Base-by-base conservation (phyloP, 2,113 vertebrate species). In the Dasyornis broadbenti region DNA sequence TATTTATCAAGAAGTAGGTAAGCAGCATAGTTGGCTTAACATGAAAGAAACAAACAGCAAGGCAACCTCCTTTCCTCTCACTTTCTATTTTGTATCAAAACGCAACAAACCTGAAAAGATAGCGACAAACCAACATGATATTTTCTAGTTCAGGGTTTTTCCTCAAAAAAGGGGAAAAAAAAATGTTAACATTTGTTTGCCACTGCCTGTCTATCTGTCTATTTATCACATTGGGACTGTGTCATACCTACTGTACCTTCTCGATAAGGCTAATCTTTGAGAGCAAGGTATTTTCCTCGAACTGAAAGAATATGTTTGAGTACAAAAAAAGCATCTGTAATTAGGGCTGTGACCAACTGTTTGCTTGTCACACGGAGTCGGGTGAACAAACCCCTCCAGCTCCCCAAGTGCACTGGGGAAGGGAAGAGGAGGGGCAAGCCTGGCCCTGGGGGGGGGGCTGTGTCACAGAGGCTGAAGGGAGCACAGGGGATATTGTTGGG, bases 11-110 rank as follows among this genome's bases (percentile, higher is more conserved):
- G 81, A 88, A 50, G 53, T 37, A 93, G 61, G 87, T 54, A 83
- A 82, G 39, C 64, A 57, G 22, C 60, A 37, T 40, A 39, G 52
- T 4, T 44, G 53, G 47, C 30, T 66, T 60, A 94, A 87, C 39
- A n/a, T 60, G 57, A 91, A 94, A 96, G 80, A 60, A 87, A 75
- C 44, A 93, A 94, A 77, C 23, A 82, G 65, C 40, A 52, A 86
- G 65, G 50, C 61, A 91, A 33, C 28, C 56, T 56, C 91, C 69
- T 82, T 94, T 30, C 44, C 28, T 94, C 93, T 91, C 53, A 45
- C 88, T 93, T 91, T 79, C 72, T 66, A 56, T 64, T 96, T 92
- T 71, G 65, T 86, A 92, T 80, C 88, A 91, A 97, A 95, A 91
- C 39, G 52, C 71, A 92, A 73, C 81, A 89, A 95, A 86, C 7